A percentile compares a stretch with the other conserved stretches of the same genome.
Conservation (phyloP, 2,888 invertebrate species). For the Melanostoma scalare region DNA sequence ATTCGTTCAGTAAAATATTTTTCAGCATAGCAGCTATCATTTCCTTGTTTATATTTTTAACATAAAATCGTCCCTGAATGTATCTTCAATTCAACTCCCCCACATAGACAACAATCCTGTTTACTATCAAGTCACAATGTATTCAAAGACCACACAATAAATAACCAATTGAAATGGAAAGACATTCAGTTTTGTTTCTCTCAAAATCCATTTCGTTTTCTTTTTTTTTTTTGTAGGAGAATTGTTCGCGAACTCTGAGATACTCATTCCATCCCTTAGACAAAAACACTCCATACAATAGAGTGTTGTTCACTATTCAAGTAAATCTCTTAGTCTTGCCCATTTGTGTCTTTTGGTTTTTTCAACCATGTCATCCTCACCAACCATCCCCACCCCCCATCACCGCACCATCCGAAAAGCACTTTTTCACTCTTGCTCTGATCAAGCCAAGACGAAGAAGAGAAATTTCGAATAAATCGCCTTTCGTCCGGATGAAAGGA, state of each 20-base stretch:
- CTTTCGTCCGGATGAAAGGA: conserved; percentile 70
- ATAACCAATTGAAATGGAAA: conserved; percentile 63
- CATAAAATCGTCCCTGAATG: conserved; percentile 14
- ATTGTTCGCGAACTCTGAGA: background rate
- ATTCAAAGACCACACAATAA: conserved; percentile 43
- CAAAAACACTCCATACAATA: conserved; percentile 8
- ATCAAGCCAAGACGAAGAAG: conserved; percentile 2
- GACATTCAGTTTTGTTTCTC: conserved; percentile 62
- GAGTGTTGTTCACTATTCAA: conserved; percentile 38
- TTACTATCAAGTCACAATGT: conserved; percentile 25
- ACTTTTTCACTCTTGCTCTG: conserved; percentile 9
- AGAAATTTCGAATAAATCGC: conserved; percentile 64
- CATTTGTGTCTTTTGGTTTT: conserved; percentile 12
- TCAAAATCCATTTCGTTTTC: conserved; percentile 28
- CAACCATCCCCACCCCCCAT: background rate
- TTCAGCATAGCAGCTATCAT: conserved; percentile 9
- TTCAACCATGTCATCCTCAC: conserved; percentile 3
- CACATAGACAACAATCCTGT: conserved; percentile 1
- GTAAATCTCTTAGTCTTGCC: conserved; percentile 53
- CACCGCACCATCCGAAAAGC: conserved; percentile 5
- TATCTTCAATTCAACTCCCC: conserved; percentile 3
- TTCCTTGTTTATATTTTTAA: conserved; percentile 26
- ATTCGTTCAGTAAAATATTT: conserved; percentile 23
- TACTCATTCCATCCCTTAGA: background rate
- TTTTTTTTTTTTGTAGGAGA: background rate